phyloP scores from a whole-genome alignment of 2,888 invertebrate genomes.

The Agonopterix alstromeriana region DNA sequence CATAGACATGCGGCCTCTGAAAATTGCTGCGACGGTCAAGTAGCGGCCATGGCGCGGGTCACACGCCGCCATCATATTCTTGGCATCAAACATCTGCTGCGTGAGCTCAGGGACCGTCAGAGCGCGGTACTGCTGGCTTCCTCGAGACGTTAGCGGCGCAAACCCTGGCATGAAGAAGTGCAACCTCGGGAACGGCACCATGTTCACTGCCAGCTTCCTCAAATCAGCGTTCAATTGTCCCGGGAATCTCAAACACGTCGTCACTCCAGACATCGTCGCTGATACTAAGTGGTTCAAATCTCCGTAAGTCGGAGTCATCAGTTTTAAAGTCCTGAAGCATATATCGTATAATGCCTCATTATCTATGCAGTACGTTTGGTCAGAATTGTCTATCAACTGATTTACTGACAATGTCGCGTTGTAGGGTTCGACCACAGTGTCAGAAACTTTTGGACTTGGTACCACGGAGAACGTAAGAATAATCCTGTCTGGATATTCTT shows the following conservation, averaged over 20 bases:
- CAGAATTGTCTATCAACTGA: conserved; percentile 82
- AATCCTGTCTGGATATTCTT: conserved; percentile 85
- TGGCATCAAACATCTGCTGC: conserved; percentile 93
- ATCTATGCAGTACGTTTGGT: conserved; percentile 81
- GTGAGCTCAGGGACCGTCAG: conserved; percentile 93
- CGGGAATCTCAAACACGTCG: conserved; percentile 58
- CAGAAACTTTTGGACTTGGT: conserved; percentile 85
- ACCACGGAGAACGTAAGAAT: conserved; percentile 82
- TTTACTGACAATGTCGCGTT: conserved; percentile 81
- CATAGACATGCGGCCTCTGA: conserved; percentile 94
- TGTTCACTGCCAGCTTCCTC: conserved; percentile 59
- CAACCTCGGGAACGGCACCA: conserved; percentile 84
- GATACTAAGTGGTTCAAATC: conserved; percentile 79
- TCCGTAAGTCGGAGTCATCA: conserved; percentile 84
- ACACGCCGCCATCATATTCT: conserved; percentile 97
- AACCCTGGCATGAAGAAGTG: conserved; percentile 78
- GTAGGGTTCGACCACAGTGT: conserved; percentile 80
- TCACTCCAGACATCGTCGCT: conserved; percentile 58
- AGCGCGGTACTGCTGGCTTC: conserved; percentile 89
- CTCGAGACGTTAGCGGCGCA: conserved; percentile 84
- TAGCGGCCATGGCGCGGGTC: conserved; percentile 93
- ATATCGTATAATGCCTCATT: conserved; percentile 88
- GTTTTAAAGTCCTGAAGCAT: conserved; percentile 84
- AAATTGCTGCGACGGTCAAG: conserved; percentile 91
- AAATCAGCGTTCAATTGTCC: conserved; percentile 84